A percentile compares a stretch with the other conserved stretches of the same genome.
Evolutionary conservation across 2,797 vertebrate species (phyloP).

Genomic region (Pipistrellus pygmaeus): DNA sequence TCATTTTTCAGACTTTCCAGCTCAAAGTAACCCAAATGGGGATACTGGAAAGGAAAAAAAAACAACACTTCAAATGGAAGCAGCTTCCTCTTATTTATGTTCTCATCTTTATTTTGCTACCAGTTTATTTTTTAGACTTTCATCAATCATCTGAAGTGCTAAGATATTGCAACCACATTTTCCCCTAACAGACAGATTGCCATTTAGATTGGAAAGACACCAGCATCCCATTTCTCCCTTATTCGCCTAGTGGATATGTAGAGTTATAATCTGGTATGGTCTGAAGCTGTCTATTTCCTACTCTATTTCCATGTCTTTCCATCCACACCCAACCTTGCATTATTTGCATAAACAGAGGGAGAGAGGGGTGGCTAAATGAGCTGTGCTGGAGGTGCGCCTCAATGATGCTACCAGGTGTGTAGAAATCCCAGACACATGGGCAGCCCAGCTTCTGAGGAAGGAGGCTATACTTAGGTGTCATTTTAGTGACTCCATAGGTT

Average conservation of each 20-base stretch:
- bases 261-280: too few relatives aligned
- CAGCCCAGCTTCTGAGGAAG: background rate
- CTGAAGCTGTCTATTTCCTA: too few relatives aligned
- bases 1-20: constrained; percentile 50
- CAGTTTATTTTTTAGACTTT: constrained; percentile 38
- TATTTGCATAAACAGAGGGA: background rate
- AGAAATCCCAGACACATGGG: background rate
- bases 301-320: background rate
- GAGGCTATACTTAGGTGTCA: background rate
- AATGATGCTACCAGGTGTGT: background rate
- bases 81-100: constrained; percentile 1
- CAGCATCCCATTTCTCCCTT: background rate
- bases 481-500: background rate
- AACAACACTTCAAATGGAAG: constrained; percentile 9
- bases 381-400: background rate
- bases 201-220: background rate
- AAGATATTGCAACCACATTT: background rate
- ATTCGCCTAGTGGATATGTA: too few relatives aligned
- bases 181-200: background rate
- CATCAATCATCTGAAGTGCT: constrained; percentile 25
- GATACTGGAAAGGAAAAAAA: background rate
- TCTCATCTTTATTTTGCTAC: constrained; percentile 26
- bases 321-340: background rate
- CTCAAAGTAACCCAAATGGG: constrained; percentile 42
- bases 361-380: background rate